Evolutionary conservation across 1,140 invertebrate species (phyloP).

Genomic region (Acyrthosiphon pisum): DNA sequence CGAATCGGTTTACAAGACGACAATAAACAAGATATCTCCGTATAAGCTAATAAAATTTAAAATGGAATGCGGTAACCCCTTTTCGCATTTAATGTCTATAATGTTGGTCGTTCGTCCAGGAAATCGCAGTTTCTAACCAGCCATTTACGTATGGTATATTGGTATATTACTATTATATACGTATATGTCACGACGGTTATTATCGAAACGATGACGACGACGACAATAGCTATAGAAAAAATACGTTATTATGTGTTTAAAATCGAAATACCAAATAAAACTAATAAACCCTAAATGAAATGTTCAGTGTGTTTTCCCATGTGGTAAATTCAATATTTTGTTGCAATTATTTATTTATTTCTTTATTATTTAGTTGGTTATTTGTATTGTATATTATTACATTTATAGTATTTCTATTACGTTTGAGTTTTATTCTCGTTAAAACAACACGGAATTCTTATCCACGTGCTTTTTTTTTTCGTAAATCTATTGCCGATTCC

Average conservation of each 20-base stretch:
- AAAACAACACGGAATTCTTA: background rate
- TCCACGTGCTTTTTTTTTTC: background rate
- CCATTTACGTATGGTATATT: no score
- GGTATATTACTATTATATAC: no score
- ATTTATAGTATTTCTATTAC: background rate
- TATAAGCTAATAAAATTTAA: slow-evolving; percentile 9
- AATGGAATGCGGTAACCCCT: background rate
- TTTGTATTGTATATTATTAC: slow-evolving; percentile 13
- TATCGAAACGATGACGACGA: background rate
- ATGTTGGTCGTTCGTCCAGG: background rate
- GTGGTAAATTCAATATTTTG: background rate
- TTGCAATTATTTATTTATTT: background rate
- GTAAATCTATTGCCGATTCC: background rate
- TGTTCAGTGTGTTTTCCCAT: background rate
- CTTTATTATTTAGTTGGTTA: background rate
- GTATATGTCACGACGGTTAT: background rate
- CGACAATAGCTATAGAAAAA: background rate
- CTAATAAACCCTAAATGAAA: background rate
- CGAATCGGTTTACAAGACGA: background rate
- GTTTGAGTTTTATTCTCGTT: background rate
- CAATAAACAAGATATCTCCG: background rate
- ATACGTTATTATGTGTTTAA: background rate
- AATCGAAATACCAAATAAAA: background rate
- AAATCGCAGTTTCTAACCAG: background rate
- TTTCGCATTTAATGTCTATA: background rate